Base-by-base conservation (phyloP, 1,140 invertebrate genomes). In the Neotoxoptera formosana region DNA sequence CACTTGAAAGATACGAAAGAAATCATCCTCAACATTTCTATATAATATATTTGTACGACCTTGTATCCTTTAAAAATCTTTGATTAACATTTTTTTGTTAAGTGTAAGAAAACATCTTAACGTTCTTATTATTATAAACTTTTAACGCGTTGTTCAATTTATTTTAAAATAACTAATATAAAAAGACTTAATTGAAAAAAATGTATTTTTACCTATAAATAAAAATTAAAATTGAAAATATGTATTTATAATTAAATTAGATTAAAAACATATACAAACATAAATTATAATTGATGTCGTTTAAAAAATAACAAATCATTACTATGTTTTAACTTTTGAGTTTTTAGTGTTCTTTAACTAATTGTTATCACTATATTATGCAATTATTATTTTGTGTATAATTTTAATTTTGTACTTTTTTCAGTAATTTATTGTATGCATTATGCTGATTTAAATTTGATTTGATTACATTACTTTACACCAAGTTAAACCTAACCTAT, bases 1-100 rank as follows among this genome's bases (percentile, higher is more conserved):
- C 60, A 90, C 88, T 90, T n/a, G 51, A 90, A 90, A 90, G 88
- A 56, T 90, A 56, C 23, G 34, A 56, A 41, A 41, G 34, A 90
- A 90, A 90, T 90, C 88, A 90, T 90, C 51, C 51, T 56, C 51
- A 34, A 48, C 14, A 86, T 88, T 88, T 88, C 20, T 88, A 34
- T 47, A n/a, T 76, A n/a, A 34, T 86, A 47, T 47, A 30, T 88
- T 88, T 9, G 48, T 88, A 51, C 47, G 47, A 88, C 87, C 47
- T 51, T 88, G 47, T 88, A 51, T 53, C 48, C 87, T 88, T 51
- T 36, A 53, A 88, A 88, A 51, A 53, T 51, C 7, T 88, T 51
- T 30, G 30, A 47, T 47, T 48, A 20, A 51, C n/a, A n/a, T 30
- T 88, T n/a, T 86, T 88, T 34, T 87, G 6, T 88, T 48, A n/a